These are phyloP conservation scores for Lapara coniferarum DNA, from an alignment of 2,888 invertebrate genomes.

Conservation along the genomic window DNA sequence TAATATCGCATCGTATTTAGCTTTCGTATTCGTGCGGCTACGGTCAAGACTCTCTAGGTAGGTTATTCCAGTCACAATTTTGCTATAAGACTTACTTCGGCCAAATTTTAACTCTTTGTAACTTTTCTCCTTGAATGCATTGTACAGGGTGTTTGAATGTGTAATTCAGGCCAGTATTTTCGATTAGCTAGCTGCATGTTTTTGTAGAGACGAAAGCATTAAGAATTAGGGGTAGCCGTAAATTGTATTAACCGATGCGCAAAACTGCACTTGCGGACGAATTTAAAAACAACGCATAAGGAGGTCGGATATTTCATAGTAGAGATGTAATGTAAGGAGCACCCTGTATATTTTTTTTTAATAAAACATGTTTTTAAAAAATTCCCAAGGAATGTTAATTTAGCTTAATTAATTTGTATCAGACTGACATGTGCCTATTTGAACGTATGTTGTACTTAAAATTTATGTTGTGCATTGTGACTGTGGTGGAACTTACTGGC, in stretches of 20 bases:
- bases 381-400: constrained; percentile 34
- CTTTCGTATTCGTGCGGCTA: constrained; percentile 32
- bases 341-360: constrained; percentile 20
- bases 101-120: constrained; percentile 36
- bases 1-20: constrained; percentile 42
- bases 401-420: constrained; percentile 46
- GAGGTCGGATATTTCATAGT: background rate
- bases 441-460: constrained; percentile 71
- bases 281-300: background rate
- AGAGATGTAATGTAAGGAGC: background rate
- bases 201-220: background rate
- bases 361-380: constrained; percentile 13
- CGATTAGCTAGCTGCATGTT: background rate
- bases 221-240: background rate
- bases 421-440: constrained; percentile 68
- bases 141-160: constrained; percentile 21
- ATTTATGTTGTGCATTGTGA: constrained; percentile 63
- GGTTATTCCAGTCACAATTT: constrained; percentile 44
- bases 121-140: constrained; percentile 26
- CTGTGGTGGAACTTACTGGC: constrained; percentile 62
- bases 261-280: background rate
- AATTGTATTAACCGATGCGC: background rate
- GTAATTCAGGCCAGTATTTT: constrained; percentile 8
- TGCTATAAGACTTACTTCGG: constrained; percentile 39
- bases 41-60: constrained; percentile 33